These are phyloP conservation scores for Papilio xuthus DNA, from an alignment of 1,140 invertebrate species.

Conservation along the genomic window DNA sequence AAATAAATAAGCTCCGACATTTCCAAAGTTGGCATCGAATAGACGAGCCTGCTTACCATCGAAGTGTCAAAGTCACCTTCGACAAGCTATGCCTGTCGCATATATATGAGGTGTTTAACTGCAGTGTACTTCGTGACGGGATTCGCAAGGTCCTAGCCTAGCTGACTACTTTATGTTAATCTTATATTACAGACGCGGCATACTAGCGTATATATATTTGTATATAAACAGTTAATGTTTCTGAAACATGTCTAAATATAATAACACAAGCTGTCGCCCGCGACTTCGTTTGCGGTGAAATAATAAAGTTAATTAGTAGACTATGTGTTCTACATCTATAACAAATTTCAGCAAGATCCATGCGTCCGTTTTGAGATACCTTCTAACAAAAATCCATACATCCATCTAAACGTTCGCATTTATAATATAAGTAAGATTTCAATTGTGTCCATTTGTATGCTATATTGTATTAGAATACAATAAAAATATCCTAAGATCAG, in stretches of 20 bases:
- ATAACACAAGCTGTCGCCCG: too few relatives aligned
- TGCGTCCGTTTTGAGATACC: too few relatives aligned
- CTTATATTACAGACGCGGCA: not conserved
- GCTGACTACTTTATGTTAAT: slow-evolving; percentile 39
- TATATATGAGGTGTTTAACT: slow-evolving; percentile 63
- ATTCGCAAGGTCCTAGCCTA: slow-evolving; percentile 49
- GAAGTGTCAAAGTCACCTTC: slow-evolving; percentile 58
- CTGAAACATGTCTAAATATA: too few relatives aligned
- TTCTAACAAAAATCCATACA: too few relatives aligned
- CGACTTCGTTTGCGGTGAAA: too few relatives aligned
- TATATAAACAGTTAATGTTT: not conserved
- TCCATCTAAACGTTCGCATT: too few relatives aligned
- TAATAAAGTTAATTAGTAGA: too few relatives aligned
- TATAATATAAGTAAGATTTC: too few relatives aligned
- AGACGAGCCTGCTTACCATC: slow-evolving; percentile 40
- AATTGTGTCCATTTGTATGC: too few relatives aligned
- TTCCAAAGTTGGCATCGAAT: slow-evolving; percentile 25
- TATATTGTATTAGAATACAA: too few relatives aligned
- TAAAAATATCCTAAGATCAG: too few relatives aligned
- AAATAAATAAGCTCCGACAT: not conserved
- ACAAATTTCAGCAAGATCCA: too few relatives aligned
- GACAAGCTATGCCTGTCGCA: slow-evolving; percentile 52
- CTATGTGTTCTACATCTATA: not conserved
- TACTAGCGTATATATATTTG: not conserved
- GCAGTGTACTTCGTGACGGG: slow-evolving; percentile 55